Evolutionary conservation across 2,113 vertebrate species (phyloP).

Genomic region (Etia nguti): DNA sequence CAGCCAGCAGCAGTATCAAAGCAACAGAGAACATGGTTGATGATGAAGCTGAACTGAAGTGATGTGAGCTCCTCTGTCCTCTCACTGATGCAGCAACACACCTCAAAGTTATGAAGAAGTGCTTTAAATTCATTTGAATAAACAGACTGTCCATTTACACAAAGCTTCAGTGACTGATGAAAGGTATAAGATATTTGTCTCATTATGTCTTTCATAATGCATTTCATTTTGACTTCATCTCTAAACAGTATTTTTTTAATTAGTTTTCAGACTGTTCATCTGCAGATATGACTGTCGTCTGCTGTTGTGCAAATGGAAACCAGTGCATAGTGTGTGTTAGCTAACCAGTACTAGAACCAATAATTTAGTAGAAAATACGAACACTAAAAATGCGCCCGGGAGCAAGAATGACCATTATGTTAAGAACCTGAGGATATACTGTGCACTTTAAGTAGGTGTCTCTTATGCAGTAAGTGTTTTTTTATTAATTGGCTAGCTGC

Average conservation of each 20-base stretch:
- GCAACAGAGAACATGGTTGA: background rate
- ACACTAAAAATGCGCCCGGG: too few species aligned
- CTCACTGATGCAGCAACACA: background rate
- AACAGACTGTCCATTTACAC: background rate
- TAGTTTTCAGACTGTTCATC: background rate
- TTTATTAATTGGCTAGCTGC: too few species aligned
- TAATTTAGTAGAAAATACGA: rapidly evolving
- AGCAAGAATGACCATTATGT: too few species aligned
- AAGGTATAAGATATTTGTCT: background rate
- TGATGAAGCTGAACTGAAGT: too few species aligned
- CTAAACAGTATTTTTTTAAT: background rate
- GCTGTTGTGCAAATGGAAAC: too few species aligned
- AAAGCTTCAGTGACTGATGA: background rate
- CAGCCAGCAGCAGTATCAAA: background rate
- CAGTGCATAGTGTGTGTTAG: background rate
- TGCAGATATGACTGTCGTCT: too few species aligned
- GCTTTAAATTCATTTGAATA: background rate
- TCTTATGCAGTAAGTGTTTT: too few species aligned
- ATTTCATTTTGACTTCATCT: background rate
- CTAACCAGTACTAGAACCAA: too few species aligned
- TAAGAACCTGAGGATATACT: too few species aligned
- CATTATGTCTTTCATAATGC: background rate
- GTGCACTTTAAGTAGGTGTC: too few species aligned
- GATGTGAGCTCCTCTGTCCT: background rate
- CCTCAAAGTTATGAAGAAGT: background rate